Conservation (phyloP, 1,140 invertebrate species). For the Drosophila novamexicana region DNA sequence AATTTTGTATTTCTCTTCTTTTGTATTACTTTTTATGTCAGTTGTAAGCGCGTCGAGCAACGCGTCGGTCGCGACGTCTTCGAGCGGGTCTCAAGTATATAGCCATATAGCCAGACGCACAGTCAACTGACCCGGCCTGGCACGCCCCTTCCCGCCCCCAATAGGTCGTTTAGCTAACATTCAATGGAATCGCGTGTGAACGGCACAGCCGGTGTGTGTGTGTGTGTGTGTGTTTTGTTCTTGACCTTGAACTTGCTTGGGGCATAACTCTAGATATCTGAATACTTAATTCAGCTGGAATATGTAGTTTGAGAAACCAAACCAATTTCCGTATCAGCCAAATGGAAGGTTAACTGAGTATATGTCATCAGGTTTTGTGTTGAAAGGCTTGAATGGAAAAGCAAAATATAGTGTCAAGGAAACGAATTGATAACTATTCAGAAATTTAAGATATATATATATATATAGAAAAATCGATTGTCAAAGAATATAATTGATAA, state of each 20-base stretch:
- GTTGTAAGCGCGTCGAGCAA: slow-evolving; percentile 25
- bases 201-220: slow-evolving; percentile 14
- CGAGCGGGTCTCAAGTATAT: neutral
- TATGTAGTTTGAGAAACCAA: too few relatives aligned
- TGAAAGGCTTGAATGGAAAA: too few relatives aligned
- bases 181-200: slow-evolving; percentile 48
- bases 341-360: too few relatives aligned
- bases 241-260: slow-evolving; percentile 8
- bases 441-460: too few relatives aligned
- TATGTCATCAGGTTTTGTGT: too few relatives aligned
- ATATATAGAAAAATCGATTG: too few relatives aligned
- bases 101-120: neutral
- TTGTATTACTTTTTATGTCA: neutral
- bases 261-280: neutral
- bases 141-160: neutral
- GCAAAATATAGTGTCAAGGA: too few relatives aligned
- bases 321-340: too few relatives aligned
- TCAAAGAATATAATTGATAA: too few relatives aligned
- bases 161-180: slow-evolving; percentile 1
- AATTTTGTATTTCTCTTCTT: neutral
- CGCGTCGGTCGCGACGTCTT: slow-evolving; percentile 29
- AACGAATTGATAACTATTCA: too few relatives aligned
- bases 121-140: neutral
- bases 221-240: slow-evolving; percentile 11
- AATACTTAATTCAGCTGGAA: too few relatives aligned